phyloP scores from a whole-genome alignment of 2,113 vertebrate species.

The Bombycilla garrulus region DNA sequence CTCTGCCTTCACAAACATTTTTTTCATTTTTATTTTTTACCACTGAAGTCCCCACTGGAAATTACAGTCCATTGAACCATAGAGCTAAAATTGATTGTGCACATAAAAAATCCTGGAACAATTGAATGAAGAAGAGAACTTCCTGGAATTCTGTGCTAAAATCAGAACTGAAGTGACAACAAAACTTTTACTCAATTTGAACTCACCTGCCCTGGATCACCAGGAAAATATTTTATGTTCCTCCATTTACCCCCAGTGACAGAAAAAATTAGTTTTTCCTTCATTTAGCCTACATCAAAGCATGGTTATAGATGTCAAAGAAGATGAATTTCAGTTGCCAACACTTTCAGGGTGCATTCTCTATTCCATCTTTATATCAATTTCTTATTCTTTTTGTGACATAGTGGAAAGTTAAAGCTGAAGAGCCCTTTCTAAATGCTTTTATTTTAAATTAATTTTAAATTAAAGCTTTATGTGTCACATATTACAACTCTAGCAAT shows the following conservation, averaged over 20 bases:
- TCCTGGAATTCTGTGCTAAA: neutral
- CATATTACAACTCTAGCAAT: neutral
- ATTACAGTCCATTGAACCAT: neutral
- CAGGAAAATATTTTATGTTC: slow-evolving; percentile 23
- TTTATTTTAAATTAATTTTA: neutral
- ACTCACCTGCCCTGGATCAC: slow-evolving; percentile 21
- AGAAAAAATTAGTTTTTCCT: slow-evolving; percentile 38
- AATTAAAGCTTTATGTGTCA: neutral
- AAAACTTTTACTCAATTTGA: neutral
- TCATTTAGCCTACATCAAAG: slow-evolving; percentile 20
- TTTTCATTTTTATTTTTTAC: neutral
- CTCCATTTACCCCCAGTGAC: slow-evolving; percentile 3
- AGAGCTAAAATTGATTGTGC: neutral
- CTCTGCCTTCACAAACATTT: neutral
- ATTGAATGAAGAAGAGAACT: slow-evolving; percentile 25
- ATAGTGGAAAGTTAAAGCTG: neutral
- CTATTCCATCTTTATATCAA: neutral
- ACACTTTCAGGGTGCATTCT: neutral
- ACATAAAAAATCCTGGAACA: slow-evolving; percentile 12
- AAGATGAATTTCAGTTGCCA: slow-evolving; percentile 43
- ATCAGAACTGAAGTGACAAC: slow-evolving; percentile 10
- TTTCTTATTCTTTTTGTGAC: neutral
- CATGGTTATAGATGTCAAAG: slow-evolving; percentile 7
- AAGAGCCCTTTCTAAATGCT: neutral
- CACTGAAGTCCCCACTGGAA: neutral